A percentile compares a stretch with the other conserved stretches of the same genome.
Conservation (phyloP, 2,113 vertebrate genomes). For the Alethe castanea region DNA sequence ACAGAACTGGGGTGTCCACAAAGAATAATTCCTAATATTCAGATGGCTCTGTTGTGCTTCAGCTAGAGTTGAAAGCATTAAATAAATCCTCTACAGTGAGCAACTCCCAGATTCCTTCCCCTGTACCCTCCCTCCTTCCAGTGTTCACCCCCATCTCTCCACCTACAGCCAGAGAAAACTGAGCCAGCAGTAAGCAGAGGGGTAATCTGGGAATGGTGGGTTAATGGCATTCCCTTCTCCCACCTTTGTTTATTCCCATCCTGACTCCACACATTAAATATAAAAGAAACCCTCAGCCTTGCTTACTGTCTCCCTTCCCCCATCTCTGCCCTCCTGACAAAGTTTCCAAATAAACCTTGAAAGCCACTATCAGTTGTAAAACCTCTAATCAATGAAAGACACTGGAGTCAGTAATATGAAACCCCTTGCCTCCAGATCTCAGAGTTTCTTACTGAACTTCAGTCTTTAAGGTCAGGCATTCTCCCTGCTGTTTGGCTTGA, state of each 20-base stretch:
- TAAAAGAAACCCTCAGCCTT: background rate
- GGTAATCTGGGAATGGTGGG: background rate
- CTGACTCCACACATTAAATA: background rate
- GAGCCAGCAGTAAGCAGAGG: background rate
- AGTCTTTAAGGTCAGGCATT: constrained; percentile 22
- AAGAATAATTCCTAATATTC: background rate
- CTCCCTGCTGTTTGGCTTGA: constrained; percentile 37
- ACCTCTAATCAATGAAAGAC: constrained; percentile 22
- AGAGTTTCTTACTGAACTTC: background rate
- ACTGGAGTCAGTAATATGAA: constrained; percentile 39
- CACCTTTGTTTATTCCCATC: background rate
- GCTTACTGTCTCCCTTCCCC: constrained; percentile 6
- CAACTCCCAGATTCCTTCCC: background rate
- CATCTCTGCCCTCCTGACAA: background rate
- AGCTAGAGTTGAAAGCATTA: background rate
- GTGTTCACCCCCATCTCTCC: background rate
- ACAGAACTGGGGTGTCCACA: background rate
- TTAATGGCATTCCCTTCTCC: constrained; percentile 12
- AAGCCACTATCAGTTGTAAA: constrained; percentile 50
- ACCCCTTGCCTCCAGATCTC: constrained; percentile 12
- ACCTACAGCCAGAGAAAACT: background rate
- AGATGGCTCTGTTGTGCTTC: background rate
- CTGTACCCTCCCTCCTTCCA: background rate
- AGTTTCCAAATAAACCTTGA: constrained; percentile 56
- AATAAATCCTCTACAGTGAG: background rate